Evolutionary conservation across 2,888 invertebrate genomes (phyloP).

Genomic region (Parnassius apollo): DNA sequence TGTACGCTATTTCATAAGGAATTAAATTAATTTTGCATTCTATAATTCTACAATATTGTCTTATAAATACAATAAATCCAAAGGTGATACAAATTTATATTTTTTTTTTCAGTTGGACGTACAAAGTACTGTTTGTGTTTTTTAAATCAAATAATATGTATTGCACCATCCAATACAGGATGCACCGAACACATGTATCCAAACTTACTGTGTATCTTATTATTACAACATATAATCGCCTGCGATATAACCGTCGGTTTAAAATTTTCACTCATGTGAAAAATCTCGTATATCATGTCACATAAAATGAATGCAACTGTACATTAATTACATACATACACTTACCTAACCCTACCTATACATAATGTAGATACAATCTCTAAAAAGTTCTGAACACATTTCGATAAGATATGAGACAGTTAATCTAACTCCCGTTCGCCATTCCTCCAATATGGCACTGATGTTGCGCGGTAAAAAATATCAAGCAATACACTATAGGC

Average conservation of each 20-base stretch:
- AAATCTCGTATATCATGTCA: constrained; percentile 17
- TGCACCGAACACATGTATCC: neutral
- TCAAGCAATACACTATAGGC: constrained; percentile 17
- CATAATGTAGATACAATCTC: constrained; percentile 61
- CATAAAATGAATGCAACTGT: constrained; percentile 26
- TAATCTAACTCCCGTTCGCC: constrained; percentile 20
- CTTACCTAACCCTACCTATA: constrained; percentile 40
- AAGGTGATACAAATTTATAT: neutral
- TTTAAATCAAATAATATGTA: constrained; percentile 1
- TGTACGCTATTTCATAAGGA: neutral
- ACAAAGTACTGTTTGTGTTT: neutral
- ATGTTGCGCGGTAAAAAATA: constrained; percentile 13
- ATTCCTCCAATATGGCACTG: constrained; percentile 59
- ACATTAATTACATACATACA: constrained; percentile 57
- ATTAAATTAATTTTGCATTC: neutral
- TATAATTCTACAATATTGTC: neutral
- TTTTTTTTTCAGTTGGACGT: constrained; percentile 9
- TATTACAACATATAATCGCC: constrained; percentile 22
- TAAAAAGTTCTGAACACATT: constrained; percentile 77
- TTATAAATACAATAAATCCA: constrained; percentile 12
- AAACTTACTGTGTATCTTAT: neutral
- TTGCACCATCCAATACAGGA: neutral
- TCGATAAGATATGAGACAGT: constrained; percentile 70
- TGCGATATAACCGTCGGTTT: constrained; percentile 18
- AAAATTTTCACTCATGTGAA: neutral